A percentile compares a stretch with the other conserved stretches of the same genome.
These are phyloP conservation scores for Heliconius congener DNA, from an alignment of 1,140 invertebrate species.

Conservation along the genomic window DNA sequence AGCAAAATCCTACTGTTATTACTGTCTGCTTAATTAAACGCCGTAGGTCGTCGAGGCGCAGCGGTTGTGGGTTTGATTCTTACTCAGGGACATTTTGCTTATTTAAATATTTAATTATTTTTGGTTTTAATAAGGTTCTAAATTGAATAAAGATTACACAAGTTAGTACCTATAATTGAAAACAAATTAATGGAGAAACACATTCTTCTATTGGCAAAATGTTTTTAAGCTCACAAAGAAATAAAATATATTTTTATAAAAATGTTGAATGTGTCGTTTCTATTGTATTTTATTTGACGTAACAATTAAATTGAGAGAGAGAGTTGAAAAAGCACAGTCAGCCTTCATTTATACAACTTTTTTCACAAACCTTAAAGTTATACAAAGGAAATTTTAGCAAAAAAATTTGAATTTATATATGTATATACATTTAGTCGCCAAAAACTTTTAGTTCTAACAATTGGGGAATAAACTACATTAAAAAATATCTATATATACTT, in stretches of 20 bases:
- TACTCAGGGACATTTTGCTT: too few relatives aligned
- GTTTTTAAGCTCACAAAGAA: background rate
- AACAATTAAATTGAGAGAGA: background rate
- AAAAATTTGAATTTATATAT: background rate
- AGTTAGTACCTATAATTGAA: too few relatives aligned
- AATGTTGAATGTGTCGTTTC: background rate
- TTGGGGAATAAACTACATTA: background rate
- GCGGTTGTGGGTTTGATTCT: too few relatives aligned
- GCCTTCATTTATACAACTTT: background rate
- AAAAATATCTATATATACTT: too few relatives aligned
- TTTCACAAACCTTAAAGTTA: background rate
- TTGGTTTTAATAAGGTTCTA: too few relatives aligned
- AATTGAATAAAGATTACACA: too few relatives aligned
- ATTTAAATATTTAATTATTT: too few relatives aligned
- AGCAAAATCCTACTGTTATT: background rate
- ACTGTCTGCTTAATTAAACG: too few relatives aligned
- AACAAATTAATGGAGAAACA: too few relatives aligned
- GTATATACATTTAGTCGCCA: background rate
- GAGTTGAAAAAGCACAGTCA: background rate
- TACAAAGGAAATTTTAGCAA: background rate
- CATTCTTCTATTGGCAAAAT: too few relatives aligned
- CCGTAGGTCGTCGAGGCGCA: too few relatives aligned
- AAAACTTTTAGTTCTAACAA: background rate
- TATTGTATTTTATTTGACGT: background rate
- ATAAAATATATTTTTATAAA: background rate